Percentiles rank a stretch among this genome's conserved stretches.
Conservation (phyloP, 2,888 invertebrate species). For the Melinaea menophilus region DNA sequence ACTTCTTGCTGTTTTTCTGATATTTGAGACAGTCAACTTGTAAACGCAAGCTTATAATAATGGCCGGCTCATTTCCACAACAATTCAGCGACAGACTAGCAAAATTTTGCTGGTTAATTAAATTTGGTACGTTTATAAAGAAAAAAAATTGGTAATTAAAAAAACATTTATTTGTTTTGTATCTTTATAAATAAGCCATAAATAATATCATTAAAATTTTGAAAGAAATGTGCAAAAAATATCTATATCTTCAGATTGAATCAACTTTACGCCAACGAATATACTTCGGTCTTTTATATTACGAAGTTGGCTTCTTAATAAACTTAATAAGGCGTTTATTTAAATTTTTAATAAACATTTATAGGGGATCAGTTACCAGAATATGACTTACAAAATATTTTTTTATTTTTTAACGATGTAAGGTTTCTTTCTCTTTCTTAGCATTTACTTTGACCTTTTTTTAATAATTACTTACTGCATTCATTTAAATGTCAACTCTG, state of each 20-base stretch:
- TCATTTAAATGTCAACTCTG: too few species aligned
- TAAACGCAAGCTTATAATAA: too few species aligned
- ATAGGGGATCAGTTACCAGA: constrained; percentile 7
- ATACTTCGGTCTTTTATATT: constrained; percentile 1
- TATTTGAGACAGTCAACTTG: too few species aligned
- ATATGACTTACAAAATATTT: constrained; percentile 6
- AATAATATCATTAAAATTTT: neutral
- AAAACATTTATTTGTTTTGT: too few species aligned
- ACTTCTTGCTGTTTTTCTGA: too few species aligned
- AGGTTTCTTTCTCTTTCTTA: neutral
- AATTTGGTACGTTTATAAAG: too few species aligned
- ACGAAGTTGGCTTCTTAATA: constrained; percentile 2
- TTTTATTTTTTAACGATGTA: constrained; percentile 1
- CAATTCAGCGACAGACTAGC: too few species aligned
- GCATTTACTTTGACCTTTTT: neutral
- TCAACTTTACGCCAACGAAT: neutral
- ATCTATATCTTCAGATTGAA: neutral
- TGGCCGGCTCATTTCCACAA: too few species aligned
- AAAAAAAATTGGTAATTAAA: too few species aligned
- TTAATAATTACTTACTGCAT: neutral
- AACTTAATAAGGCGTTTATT: constrained; percentile 8
- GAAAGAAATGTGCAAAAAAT: constrained; percentile 1
- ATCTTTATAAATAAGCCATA: constrained; percentile 2
- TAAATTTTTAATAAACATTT: constrained; percentile 13
- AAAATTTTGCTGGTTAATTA: too few species aligned